A percentile compares a stretch with the other conserved stretches of the same genome.
Conservation (phyloP, 2,113 vertebrate species). For the Rana temporaria region DNA sequence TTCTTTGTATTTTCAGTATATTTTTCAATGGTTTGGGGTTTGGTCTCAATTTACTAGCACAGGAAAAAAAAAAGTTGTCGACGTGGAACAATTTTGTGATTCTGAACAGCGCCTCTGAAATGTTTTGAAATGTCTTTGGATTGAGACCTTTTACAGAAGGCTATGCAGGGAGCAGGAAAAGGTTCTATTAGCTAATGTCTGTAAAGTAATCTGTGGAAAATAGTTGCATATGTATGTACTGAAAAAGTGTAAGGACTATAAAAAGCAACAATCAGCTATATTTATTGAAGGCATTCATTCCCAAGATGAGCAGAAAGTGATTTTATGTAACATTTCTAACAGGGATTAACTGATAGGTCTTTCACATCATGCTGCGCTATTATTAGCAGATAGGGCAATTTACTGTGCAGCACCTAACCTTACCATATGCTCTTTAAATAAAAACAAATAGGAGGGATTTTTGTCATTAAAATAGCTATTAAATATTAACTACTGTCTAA, state of each 20-base stretch:
- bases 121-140: conserved; percentile 32
- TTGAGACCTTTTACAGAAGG: conserved; percentile 18
- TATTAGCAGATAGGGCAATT: neutral
- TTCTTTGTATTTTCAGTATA: too few species aligned
- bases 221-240: conserved; percentile 42
- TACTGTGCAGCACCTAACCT: neutral
- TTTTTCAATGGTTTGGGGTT: neutral
- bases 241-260: neutral
- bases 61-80: neutral
- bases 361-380: neutral
- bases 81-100: neutral
- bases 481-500: too few species aligned
- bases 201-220: conserved; percentile 66
- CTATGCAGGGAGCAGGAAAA: conserved; percentile 61
- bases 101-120: neutral
- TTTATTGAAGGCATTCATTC: conserved; percentile 51
- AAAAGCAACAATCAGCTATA: conserved; percentile 44
- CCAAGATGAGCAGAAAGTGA: conserved; percentile 24
- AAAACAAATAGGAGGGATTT: neutral
- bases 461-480: too few species aligned
- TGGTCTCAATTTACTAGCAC: neutral
- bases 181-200: conserved; percentile 67
- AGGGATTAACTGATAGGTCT: neutral
- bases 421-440: neutral
- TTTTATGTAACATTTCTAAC: conserved; percentile 39